Percentiles rank a stretch among this genome's conserved stretches.
Conservation (phyloP, 1,140 invertebrate genomes). For the Hyles vespertilio region DNA sequence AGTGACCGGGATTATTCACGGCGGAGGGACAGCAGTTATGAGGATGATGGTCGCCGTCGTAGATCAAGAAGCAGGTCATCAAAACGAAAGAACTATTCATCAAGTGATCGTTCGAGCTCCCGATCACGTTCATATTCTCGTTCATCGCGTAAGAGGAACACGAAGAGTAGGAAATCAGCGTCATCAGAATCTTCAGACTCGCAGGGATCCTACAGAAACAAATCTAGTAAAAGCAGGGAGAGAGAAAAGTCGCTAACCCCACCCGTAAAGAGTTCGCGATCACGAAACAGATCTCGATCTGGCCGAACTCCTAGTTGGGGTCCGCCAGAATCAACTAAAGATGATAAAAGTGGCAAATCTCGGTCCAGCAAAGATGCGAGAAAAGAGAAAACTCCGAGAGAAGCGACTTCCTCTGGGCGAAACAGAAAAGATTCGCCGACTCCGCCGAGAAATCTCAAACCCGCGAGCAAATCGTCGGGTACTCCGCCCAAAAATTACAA, state of each 20-base stretch:
- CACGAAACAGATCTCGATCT: slow-evolving; percentile 27
- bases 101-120: slow-evolving; percentile 50
- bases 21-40: slow-evolving; percentile 50
- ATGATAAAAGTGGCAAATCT: slow-evolving; percentile 28
- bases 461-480: slow-evolving; percentile 37
- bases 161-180: slow-evolving; percentile 34
- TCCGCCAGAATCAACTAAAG: slow-evolving; percentile 30
- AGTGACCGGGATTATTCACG: slow-evolving; percentile 45
- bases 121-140: slow-evolving; percentile 52
- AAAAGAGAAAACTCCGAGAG: slow-evolving; percentile 23
- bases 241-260: slow-evolving; percentile 43
- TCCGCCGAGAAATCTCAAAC: slow-evolving; percentile 36
- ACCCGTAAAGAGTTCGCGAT: slow-evolving; percentile 34
- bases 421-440: slow-evolving; percentile 21
- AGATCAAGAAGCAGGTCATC: slow-evolving; percentile 43
- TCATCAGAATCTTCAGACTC: slow-evolving; percentile 47
- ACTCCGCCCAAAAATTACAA: slow-evolving; percentile 43
- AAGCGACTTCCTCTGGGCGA: slow-evolving; percentile 3
- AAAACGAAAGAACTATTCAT: slow-evolving; percentile 38
- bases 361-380: slow-evolving; percentile 39
- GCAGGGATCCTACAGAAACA: slow-evolving; percentile 48
- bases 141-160: slow-evolving; percentile 35
- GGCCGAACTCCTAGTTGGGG: slow-evolving; percentile 32
- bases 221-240: slow-evolving; percentile 20
- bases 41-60: slow-evolving; percentile 29